Conservation (phyloP, 1,140 invertebrate species). For the Neomicropteryx cornuta region DNA sequence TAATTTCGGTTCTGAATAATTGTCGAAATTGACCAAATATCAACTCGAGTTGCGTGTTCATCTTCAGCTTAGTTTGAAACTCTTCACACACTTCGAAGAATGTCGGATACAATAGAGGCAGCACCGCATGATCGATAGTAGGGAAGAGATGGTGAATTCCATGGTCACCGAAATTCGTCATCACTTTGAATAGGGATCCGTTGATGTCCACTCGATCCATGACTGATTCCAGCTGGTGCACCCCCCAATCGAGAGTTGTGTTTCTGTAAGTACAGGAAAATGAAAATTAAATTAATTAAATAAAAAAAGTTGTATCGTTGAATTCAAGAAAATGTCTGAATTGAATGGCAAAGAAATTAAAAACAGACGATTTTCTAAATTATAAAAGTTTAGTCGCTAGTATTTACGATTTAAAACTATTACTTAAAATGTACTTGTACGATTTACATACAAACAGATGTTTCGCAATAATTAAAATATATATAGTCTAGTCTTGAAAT, state of each 20-base stretch:
- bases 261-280: too few species aligned
- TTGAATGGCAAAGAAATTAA: too few species aligned
- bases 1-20: slow-evolving; percentile 37
- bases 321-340: too few species aligned
- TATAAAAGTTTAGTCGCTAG: too few species aligned
- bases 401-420: too few species aligned
- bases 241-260: slow-evolving; percentile 51
- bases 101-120: slow-evolving; percentile 44
- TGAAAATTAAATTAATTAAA: too few species aligned
- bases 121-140: slow-evolving; percentile 56
- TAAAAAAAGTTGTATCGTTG: too few species aligned
- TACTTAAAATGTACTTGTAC: too few species aligned
- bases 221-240: slow-evolving; percentile 58
- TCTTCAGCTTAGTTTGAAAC: slow-evolving; percentile 45
- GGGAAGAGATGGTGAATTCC: slow-evolving; percentile 65
- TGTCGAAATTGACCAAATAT: slow-evolving; percentile 53
- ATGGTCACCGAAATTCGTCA: slow-evolving; percentile 62
- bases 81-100: slow-evolving; percentile 52
- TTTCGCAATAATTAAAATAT: too few species aligned
- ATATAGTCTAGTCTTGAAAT: too few species aligned
- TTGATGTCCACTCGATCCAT: slow-evolving; percentile 52
- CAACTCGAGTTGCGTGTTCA: slow-evolving; percentile 41
- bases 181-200: slow-evolving; percentile 45
- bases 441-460: too few species aligned
- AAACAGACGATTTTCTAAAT: too few species aligned